phyloP scores from a whole-genome alignment of 1,140 invertebrate genomes.

The Lasioglossum baleicum region DNA sequence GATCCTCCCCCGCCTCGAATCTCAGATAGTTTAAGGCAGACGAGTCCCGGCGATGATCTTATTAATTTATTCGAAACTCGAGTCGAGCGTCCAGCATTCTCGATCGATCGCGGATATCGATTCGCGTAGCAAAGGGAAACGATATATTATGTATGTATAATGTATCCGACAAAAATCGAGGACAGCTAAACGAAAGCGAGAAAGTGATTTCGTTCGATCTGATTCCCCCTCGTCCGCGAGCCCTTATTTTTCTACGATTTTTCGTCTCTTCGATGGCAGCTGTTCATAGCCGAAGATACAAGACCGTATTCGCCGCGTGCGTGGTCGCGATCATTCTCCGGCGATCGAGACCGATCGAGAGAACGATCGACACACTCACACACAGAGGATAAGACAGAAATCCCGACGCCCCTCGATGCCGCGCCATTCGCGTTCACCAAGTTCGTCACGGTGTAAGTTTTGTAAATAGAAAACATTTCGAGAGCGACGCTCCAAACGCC shows the following conservation, averaged over 20 bases:
- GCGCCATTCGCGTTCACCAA: conserved; percentile 5
- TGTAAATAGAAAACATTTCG: conserved; percentile 40
- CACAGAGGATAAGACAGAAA: too few relatives aligned
- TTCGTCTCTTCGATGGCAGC: conserved; percentile 33
- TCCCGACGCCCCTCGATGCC: conserved; percentile 40
- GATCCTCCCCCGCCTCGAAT: conserved; percentile 4
- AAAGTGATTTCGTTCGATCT: background rate
- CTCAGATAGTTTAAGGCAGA: conserved; percentile 15
- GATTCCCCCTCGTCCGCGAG: conserved; percentile 13
- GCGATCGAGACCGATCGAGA: conserved; percentile 15
- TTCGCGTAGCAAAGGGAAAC: background rate
- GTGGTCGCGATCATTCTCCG: conserved; percentile 20
- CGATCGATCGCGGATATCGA: too few relatives aligned
- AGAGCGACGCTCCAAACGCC: background rate
- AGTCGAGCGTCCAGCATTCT: background rate
- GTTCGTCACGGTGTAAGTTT: conserved; percentile 27
- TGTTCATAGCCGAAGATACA: conserved; percentile 4
- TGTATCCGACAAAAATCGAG: background rate
- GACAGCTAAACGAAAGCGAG: background rate
- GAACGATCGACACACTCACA: conserved; percentile 6
- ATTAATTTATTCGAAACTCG: conserved; percentile 29
- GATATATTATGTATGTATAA: too few relatives aligned
- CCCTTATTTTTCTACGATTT: conserved; percentile 15
- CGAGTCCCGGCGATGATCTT: background rate
- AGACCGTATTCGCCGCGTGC: too few relatives aligned